These are phyloP conservation scores for Orthonyx spaldingii DNA, from an alignment of 2,113 vertebrate species.

Conservation along the genomic window DNA sequence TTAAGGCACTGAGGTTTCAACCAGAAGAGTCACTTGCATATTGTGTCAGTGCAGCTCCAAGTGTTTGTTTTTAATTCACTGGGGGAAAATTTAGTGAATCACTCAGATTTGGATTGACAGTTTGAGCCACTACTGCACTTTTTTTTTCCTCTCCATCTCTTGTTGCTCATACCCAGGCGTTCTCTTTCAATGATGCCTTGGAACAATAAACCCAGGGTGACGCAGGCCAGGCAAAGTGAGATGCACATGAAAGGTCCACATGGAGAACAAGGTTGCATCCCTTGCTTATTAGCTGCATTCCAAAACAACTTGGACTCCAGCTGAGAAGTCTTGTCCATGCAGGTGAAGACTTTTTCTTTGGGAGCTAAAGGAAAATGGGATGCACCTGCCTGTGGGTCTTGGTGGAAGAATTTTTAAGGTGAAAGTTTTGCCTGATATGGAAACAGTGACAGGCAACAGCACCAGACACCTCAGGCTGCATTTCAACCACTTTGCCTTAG, in stretches of 20 bases:
- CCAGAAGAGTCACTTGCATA: neutral
- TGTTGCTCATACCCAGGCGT: neutral
- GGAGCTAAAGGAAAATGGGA: neutral
- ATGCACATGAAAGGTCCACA: neutral
- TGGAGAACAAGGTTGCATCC: accelerated
- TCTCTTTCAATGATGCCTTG: neutral
- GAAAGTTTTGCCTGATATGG: neutral
- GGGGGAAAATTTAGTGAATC: neutral
- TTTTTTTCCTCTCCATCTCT: neutral
- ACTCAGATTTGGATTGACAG: neutral
- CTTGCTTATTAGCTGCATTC: neutral
- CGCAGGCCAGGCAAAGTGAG: neutral
- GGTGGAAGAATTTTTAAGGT: neutral
- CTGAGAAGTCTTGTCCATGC: neutral
- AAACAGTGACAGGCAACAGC: neutral
- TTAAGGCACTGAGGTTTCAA: neutral
- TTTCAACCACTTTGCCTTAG: neutral
- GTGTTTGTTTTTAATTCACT: neutral
- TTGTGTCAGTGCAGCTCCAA: neutral
- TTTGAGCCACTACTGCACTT: neutral
- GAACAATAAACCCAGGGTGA: neutral
- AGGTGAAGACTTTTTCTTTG: neutral
- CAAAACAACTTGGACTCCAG: neutral
- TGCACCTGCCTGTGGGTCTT: neutral
- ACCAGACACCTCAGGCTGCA: neutral